phyloP scores from a whole-genome alignment of 1,140 invertebrate genomes.

The Lasioglossum albipes region DNA sequence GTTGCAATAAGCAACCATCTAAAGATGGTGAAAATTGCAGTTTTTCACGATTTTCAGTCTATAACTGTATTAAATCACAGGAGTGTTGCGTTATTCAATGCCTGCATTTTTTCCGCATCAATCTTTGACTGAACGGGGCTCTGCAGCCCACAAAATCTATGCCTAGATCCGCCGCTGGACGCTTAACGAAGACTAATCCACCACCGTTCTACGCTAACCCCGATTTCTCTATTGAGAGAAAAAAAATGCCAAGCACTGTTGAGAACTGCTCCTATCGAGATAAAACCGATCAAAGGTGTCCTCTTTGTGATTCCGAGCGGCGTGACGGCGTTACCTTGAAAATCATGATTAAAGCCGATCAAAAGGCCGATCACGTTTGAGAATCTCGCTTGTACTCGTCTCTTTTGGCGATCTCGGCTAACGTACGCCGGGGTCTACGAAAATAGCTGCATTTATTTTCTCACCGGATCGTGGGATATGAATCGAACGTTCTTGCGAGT shows the following conservation, averaged over 20 bases:
- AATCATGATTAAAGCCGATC: slow-evolving; percentile 34
- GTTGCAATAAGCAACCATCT: too few species aligned
- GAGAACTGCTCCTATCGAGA: not conserved
- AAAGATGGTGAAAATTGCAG: too few species aligned
- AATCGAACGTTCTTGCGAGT: slow-evolving; percentile 11
- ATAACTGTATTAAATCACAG: too few species aligned
- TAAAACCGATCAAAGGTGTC: not conserved
- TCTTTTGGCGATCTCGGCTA: slow-evolving; percentile 30
- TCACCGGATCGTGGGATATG: slow-evolving; percentile 28
- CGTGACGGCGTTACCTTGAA: slow-evolving; percentile 23
- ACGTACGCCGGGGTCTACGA: slow-evolving; percentile 26
- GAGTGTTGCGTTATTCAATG: too few species aligned
- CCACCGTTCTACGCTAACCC: not conserved
- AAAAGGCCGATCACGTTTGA: slow-evolving; percentile 29
- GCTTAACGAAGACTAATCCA: not conserved
- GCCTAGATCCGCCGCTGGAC: too few species aligned
- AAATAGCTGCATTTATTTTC: slow-evolving; percentile 47
- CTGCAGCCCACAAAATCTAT: too few species aligned
- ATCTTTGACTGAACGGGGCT: too few species aligned
- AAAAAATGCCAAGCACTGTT: not conserved
- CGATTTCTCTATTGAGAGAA: not conserved
- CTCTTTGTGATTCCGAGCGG: slow-evolving; percentile 24
- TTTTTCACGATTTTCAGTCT: too few species aligned
- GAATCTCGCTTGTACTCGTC: slow-evolving; percentile 30
- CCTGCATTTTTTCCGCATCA: too few species aligned